Evolutionary conservation across 2,888 invertebrate species (phyloP).

Genomic region (Pterostichus madidus): DNA sequence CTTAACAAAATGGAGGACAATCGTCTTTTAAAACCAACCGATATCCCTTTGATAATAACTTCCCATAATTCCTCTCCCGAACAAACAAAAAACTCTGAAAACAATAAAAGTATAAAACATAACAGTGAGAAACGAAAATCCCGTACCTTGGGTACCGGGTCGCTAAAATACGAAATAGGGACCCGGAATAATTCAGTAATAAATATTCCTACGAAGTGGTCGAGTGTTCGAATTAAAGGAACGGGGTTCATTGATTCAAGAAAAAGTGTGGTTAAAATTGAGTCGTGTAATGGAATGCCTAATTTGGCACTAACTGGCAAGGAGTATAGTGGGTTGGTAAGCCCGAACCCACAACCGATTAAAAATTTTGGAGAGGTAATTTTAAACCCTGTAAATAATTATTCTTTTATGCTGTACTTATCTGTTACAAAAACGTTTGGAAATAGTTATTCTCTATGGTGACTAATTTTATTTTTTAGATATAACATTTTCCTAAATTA

Average conservation of each 20-base stretch:
- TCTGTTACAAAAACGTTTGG: too few species aligned
- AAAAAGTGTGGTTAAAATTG: constrained; percentile 82
- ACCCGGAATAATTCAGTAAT: constrained; percentile 73
- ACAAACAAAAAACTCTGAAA: constrained; percentile 65
- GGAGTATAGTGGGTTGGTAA: constrained; percentile 56
- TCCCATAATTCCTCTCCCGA: constrained; percentile 72
- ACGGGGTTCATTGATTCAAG: constrained; percentile 83
- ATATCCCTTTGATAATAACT: constrained; percentile 75
- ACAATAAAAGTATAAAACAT: constrained; percentile 53
- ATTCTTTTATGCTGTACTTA: too few species aligned
- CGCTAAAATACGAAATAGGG: constrained; percentile 74
- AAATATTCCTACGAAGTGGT: constrained; percentile 80
- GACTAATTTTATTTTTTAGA: too few species aligned
- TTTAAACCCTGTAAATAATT: constrained; percentile 68
- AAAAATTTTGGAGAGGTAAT: constrained; percentile 76
- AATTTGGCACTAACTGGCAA: constrained; percentile 64
- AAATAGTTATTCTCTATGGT: too few species aligned
- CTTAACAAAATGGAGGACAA: constrained; percentile 56
- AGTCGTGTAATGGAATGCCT: constrained; percentile 81
- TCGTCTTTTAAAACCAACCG: constrained; percentile 71
- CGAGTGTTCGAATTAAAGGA: constrained; percentile 83
- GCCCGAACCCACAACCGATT: constrained; percentile 69
- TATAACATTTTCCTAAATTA: too few species aligned
- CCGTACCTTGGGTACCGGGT: constrained; percentile 72
- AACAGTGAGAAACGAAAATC: constrained; percentile 59